These are phyloP conservation scores for Hoplostethus mediterraneus DNA, from an alignment of 2,797 vertebrate species.

Conservation along the genomic window DNA sequence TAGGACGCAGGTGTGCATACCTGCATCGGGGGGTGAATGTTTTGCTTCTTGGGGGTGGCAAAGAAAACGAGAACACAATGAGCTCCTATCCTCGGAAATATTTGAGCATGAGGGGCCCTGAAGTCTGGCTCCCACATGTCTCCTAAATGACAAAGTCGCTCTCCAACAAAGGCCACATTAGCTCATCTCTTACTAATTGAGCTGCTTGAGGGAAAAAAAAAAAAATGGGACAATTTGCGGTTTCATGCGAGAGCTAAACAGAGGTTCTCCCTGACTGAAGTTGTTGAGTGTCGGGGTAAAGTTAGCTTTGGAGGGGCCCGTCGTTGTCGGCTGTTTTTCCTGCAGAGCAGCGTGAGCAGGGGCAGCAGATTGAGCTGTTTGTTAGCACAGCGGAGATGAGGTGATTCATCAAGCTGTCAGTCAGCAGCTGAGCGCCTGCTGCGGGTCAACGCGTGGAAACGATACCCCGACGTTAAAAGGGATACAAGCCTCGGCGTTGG, in stretches of 20 bases:
- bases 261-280: slow-evolving; percentile 37
- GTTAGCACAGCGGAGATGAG: slow-evolving; percentile 59
- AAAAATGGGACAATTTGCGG: slow-evolving; percentile 65
- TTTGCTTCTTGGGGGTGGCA: slow-evolving; percentile 28
- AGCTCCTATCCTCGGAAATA: slow-evolving; percentile 28
- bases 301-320: slow-evolving; percentile 16
- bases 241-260: slow-evolving; percentile 58
- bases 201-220: slow-evolving; percentile 58
- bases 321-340: slow-evolving; percentile 19
- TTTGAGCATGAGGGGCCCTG: slow-evolving; percentile 9
- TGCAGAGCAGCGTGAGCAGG: slow-evolving; percentile 19
- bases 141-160: slow-evolving; percentile 40
- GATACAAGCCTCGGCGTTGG: neutral
- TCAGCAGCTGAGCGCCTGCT: slow-evolving; percentile 31
- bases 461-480: slow-evolving; percentile 26
- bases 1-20: slow-evolving; percentile 61
- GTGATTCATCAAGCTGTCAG: slow-evolving; percentile 69
- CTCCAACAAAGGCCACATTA: slow-evolving; percentile 48
- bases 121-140: slow-evolving; percentile 66
- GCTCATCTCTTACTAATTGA: slow-evolving; percentile 71
- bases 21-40: slow-evolving; percentile 34
- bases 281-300: slow-evolving; percentile 31
- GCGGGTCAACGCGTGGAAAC: slow-evolving; percentile 38
- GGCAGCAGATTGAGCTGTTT: slow-evolving; percentile 52
- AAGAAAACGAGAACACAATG: slow-evolving; percentile 29